These are phyloP conservation scores for Caenorhabditis sinica DNA, from an alignment of 2,888 invertebrate species.

Conservation along the genomic window DNA sequence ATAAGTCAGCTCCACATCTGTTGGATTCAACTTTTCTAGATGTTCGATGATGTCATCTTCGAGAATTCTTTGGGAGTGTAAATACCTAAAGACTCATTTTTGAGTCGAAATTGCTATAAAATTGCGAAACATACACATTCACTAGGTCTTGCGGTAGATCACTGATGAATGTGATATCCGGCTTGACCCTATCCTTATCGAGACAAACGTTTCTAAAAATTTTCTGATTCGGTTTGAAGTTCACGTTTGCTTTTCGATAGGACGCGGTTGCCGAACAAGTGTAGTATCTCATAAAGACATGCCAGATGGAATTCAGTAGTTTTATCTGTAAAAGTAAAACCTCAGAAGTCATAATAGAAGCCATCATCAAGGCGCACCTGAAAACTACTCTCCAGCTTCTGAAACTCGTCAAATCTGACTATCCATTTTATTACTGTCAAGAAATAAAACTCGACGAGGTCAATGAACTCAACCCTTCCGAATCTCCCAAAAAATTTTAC, in stretches of 20 bases:
- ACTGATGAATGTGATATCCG: conserved; percentile 20
- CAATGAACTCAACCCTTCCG: conserved; percentile 15
- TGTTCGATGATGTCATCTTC: neutral
- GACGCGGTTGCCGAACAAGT: conserved; percentile 5
- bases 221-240: neutral
- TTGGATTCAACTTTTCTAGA: conserved; percentile 11
- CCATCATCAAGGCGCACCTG: conserved; percentile 9
- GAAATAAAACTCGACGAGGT: conserved; percentile 35
- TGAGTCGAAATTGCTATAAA: neutral
- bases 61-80: neutral
- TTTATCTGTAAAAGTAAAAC: neutral
- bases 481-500: neutral
- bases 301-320: conserved; percentile 15
- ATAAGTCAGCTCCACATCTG: conserved; percentile 14
- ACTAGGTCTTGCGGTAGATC: conserved; percentile 26
- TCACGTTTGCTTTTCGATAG: neutral
- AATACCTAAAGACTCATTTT: neutral
- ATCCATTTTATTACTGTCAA: conserved; percentile 44
- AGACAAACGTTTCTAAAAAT: conserved; percentile 19
- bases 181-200: neutral
- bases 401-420: conserved; percentile 42
- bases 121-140: neutral
- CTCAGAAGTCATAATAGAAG: neutral
- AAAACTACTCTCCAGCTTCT: conserved; percentile 7
- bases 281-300: conserved; percentile 19